Evolutionary conservation across 1,140 invertebrate species (phyloP), one percentile per base, ranked within the genome.

Genomic region (Drosophila funebris): DNA sequence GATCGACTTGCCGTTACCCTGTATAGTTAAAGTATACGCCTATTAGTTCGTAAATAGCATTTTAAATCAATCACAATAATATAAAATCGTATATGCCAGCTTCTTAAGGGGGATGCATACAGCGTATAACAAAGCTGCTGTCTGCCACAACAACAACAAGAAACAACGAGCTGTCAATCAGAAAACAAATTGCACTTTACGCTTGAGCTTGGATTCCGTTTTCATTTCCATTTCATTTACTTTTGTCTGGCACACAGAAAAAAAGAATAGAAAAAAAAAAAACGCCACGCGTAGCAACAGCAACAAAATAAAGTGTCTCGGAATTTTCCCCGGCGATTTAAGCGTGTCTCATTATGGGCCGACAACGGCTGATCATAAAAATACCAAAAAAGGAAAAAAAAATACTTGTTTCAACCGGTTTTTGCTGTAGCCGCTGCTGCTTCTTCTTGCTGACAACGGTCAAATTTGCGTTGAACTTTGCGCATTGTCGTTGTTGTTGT

Each of bases 211-310:
- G 64, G 46, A 71, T 68, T 70, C 75, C 50, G 52, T 60, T 61
- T 72, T 58, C 62, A 78, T 76, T 81, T 73, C 77, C 81, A 82
- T 72, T 76, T 78, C 71, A 58, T 62, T 82, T 50, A 41, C 68
- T 63, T 31, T 56, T 37, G 48, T 52, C 48, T 52, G 24, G 33
- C 33, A 16, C 4, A 14, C 11, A 2, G 7, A 27, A 14, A 48
- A 27, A 14, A 11, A 46, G n/a, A 24, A 46, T 24, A 13, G n/a
- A n/a, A 43, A 6, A 24, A 48, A 48, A 48, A 22, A 69, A 63
- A 69, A 64, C 72, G 52, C 41, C 68, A 68, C 75, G 75, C 66
- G 75, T 83, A 72, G 76, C 80, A 77, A 71, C 68, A 71, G 62
- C 61, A 66, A 66, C 64, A 41, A 41, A 44, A 44, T 43, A 33